Base-by-base conservation (phyloP, 2,888 invertebrate species). In the Fragum fragum region DNA sequence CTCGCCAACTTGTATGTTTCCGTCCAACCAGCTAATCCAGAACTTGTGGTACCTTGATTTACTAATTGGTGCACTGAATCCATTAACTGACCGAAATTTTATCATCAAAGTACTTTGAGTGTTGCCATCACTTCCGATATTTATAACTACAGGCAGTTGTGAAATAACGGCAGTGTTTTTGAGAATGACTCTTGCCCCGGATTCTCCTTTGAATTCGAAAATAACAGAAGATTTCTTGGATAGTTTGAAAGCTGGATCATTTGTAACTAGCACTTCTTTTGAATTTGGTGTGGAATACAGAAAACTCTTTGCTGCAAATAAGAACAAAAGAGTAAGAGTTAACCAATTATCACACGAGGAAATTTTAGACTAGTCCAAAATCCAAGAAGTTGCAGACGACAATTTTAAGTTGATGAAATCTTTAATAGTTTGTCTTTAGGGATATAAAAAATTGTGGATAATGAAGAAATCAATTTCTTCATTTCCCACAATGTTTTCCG, bases 1-100 rank as follows among this genome's bases (percentile, higher is more conserved):
- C n/a, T 70, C 53, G 11, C 70, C 70, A n/a, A 70, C 42, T 29
- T 70, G 53, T n/a, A 70, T 70, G 6, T 21, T 29, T 7, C 70
- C 70, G 18, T 52, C 28, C 7, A n/a, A 0, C 70, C 70, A 70
- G 29, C 53, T 52, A 18, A 70, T 18, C 70, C 70, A 70, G 18
- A 70, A 70, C 26, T 39, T 42, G 9, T 32, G 36, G 26, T 42
- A 66, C 21, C 36, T 39, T 21, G 23, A 5, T 21, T 42, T 36
- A 42, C 26, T 42, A 23, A 66, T 66, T n/a, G 66, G 66, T 11
- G 66, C 66, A 1, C 36, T 32, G 29, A 66, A 66, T n/a, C 66
- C 66, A 18, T 66, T 66, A 1, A 42, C 66, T 21, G 66, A 21
- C 14, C 21, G 21, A 36, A 36, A 66, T 18, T 66, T 66, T 2